These are phyloP conservation scores for Platygyra sinensis DNA, from an alignment of 64 coral and sea anemone species.

Conservation along the genomic window DNA sequence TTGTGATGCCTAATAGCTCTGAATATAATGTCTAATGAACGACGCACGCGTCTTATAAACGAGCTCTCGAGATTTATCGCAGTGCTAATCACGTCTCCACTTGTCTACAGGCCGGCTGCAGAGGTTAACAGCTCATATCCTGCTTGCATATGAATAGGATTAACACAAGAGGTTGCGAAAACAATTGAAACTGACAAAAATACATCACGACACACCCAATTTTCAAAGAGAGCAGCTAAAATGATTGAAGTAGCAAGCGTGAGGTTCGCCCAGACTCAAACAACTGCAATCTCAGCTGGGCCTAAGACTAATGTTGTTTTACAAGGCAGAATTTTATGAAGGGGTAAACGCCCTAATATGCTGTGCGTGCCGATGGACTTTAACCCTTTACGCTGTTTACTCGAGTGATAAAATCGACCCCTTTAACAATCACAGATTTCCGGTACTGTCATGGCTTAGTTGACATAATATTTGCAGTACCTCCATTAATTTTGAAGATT, in stretches of 20 bases:
- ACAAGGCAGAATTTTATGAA: not conserved
- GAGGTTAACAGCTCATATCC: not conserved
- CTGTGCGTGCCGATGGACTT: conserved; percentile 19
- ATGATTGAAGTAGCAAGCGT: not conserved
- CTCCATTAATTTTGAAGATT: conserved; percentile 40
- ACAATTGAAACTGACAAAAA: conserved; percentile 65
- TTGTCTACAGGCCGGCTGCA: not conserved
- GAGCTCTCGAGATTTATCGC: conserved; percentile 27
- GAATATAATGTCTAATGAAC: not conserved
- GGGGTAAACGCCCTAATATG: not conserved
- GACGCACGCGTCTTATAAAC: conserved; percentile 34
- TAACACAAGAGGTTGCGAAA: conserved; percentile 14
- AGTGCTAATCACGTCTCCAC: not conserved
- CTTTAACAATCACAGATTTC: conserved; percentile 6
- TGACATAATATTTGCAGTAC: conserved; percentile 35
- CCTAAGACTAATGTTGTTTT: not conserved
- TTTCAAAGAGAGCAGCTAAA: not conserved
- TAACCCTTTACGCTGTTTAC: not conserved
- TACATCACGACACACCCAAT: conserved; percentile 64
- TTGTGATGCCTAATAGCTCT: not conserved
- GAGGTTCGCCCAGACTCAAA: not conserved
- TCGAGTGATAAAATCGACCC: conserved; percentile 11
- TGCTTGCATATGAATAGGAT: conserved; percentile 83
- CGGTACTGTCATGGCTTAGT: not conserved
- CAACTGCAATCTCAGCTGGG: not conserved